phyloP scores from a whole-genome alignment of 1,140 invertebrate species.

The Amyelois transitella region DNA sequence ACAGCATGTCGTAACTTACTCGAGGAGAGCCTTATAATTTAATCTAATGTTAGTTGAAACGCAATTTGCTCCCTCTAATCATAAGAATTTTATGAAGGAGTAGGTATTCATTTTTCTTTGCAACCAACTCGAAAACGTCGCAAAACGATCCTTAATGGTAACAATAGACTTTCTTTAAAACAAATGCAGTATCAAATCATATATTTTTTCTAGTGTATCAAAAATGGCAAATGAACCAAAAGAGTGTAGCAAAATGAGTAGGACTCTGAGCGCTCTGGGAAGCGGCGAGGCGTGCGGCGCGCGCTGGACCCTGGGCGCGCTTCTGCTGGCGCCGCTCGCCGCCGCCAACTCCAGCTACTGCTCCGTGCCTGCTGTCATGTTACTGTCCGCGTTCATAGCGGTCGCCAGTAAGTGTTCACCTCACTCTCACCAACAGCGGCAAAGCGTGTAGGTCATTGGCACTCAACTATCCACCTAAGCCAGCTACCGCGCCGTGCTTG shows the following conservation, averaged over 20 bases:
- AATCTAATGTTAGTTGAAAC: too few relatives aligned
- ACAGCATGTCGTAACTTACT: too few relatives aligned
- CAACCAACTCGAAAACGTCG: too few relatives aligned
- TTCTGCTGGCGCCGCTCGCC: slow-evolving; percentile 54
- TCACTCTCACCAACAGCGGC: not conserved
- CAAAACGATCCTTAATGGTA: too few relatives aligned
- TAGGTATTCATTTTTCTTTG: too few relatives aligned
- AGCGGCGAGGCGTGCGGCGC: slow-evolving; percentile 56
- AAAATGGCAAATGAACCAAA: slow-evolving; percentile 23
- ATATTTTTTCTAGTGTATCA: slow-evolving; percentile 9
- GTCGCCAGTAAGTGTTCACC: slow-evolving; percentile 48
- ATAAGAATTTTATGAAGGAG: too few relatives aligned
- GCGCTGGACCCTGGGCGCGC: slow-evolving; percentile 54
- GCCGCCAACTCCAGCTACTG: slow-evolving; percentile 62
- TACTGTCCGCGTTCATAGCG: slow-evolving; percentile 38
- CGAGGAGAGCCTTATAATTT: too few relatives aligned
- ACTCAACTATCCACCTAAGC: not conserved
- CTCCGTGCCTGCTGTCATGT: slow-evolving; percentile 48
- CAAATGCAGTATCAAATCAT: too few relatives aligned
- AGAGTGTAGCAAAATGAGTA: slow-evolving; percentile 31
- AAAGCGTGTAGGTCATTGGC: not conserved
- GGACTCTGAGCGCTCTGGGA: slow-evolving; percentile 35
- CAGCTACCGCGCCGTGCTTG: slow-evolving; percentile 1
- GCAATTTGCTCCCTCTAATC: too few relatives aligned
- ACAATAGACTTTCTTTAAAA: too few relatives aligned